Evolutionary conservation across 2,888 invertebrate species (phyloP), one percentile per base, ranked within the genome.

Genomic region (Cerastis rubricosa): DNA sequence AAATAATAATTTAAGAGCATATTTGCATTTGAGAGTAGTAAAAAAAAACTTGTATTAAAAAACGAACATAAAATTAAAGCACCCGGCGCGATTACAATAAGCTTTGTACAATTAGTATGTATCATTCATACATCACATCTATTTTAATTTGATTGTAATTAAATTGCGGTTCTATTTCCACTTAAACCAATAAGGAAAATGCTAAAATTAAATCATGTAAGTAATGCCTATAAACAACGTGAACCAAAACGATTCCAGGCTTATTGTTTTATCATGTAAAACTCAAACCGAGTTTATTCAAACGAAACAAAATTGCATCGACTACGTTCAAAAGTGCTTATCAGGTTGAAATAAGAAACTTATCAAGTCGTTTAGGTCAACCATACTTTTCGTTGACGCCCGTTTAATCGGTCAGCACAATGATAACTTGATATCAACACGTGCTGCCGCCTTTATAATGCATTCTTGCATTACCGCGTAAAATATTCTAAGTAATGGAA

Each of bases 341-440:
- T 84, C 84, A 67, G n/a, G 43, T 66, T 74, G 73, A 78, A 78
- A 86, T 86, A 78, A 47, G 78, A 86, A 78, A 83, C 78, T 85
- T 78, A 86, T 86, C 84, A 76, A 73, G 72, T 64, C 70, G 76
- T 73, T 76, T 73, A 76, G 83, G 86, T 84, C 86, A 83, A 78
- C 70, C 51, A 61, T 82, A 81, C 83, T 75, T 83, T 70, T 67
- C 74, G 71, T 54, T 73, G 54, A 54, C 49, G 86, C 63, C 25
- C 47, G 54, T 64, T 81, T 81, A 68, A 84, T 77, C 85, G 81
- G 85, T 81, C 85, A 85, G 67, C 70, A 65, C 66, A 61, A 70
- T 74, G 86, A 84, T 86, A 84, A 69, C 76, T 72, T 57, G 35
- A 69, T 83, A 83, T 66, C 76, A 83, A 85, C 82, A 78, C 84